A percentile compares a stretch with the other conserved stretches of the same genome.
These are phyloP conservation scores for Morpho helenor DNA, from an alignment of 2,888 invertebrate genomes.

Conservation along the genomic window DNA sequence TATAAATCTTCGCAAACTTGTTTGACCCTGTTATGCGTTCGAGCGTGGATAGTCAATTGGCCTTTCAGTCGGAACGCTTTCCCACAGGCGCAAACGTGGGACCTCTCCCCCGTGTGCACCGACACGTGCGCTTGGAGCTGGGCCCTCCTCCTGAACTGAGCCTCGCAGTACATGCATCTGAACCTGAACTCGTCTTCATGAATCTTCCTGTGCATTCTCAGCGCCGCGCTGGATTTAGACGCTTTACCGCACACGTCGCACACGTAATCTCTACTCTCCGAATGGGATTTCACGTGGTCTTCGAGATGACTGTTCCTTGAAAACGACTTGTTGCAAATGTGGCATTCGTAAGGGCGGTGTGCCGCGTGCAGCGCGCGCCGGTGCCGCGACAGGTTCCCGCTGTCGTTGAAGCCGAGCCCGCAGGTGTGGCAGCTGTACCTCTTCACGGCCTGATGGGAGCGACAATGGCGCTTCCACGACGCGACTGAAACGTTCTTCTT, in stretches of 20 bases:
- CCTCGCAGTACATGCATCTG: conserved; percentile 71
- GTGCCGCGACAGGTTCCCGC: conserved; percentile 74
- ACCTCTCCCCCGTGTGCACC: conserved; percentile 77
- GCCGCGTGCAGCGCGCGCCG: conserved; percentile 63
- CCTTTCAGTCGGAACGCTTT: conserved; percentile 65
- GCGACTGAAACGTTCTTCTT: conserved; percentile 40
- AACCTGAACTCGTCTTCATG: conserved; percentile 55
- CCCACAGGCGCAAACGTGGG: conserved; percentile 74
- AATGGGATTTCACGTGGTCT: conserved; percentile 74
- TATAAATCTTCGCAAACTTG: neutral
- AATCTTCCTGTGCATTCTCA: conserved; percentile 65
- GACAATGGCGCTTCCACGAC: conserved; percentile 66
- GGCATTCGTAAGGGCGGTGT: conserved; percentile 69
- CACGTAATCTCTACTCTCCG: conserved; percentile 58
- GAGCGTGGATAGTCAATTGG: conserved; percentile 45
- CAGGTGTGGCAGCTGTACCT: conserved; percentile 74
- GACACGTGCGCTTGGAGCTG: conserved; percentile 75
- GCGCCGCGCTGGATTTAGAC: conserved; percentile 72
- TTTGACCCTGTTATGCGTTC: conserved; percentile 28
- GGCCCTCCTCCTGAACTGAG: conserved; percentile 72
- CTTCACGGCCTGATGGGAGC: conserved; percentile 57
- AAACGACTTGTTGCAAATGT: conserved; percentile 66
- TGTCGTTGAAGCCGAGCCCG: conserved; percentile 68
- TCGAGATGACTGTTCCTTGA: conserved; percentile 64
- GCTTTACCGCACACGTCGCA: conserved; percentile 77